phyloP scores from a whole-genome alignment of 2,113 vertebrate genomes.

The Penelope pileata region DNA sequence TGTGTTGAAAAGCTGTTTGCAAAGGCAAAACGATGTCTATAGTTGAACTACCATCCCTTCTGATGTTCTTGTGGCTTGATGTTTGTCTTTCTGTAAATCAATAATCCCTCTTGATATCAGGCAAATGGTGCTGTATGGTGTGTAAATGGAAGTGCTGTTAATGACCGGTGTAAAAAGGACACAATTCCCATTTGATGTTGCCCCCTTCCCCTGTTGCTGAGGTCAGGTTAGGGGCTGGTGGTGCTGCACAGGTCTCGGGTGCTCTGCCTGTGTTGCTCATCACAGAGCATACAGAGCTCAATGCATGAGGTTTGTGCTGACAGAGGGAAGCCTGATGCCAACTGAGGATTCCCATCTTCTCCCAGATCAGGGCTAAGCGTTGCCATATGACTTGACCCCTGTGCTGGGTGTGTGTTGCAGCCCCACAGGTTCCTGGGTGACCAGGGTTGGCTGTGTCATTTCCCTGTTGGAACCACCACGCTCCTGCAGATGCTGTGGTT shows the following conservation, averaged over 20 bases:
- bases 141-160: not conserved
- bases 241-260: too few species aligned
- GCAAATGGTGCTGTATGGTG: fast-evolving
- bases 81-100: not conserved
- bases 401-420: not conserved
- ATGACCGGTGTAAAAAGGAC: not conserved
- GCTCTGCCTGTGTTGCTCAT: not conserved
- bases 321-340: not conserved
- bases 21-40: not conserved
- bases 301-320: not conserved
- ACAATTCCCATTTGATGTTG: not conserved
- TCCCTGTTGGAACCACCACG: not conserved
- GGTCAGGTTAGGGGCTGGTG: not conserved
- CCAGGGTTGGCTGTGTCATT: not conserved
- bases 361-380: not conserved
- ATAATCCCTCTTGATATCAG: not conserved
- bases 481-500: too few species aligned
- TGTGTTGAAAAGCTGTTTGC: not conserved
- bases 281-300: too few species aligned
- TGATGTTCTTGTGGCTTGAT: not conserved
- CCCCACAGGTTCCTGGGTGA: conserved; percentile 49
- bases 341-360: not conserved
- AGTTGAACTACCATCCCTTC: not conserved
- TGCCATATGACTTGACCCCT: conserved; percentile 1
- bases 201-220: not conserved